Percentiles rank a stretch among this genome's conserved stretches.
Conservation (phyloP, 2,113 vertebrate species). For the Vulpes vulpes region DNA sequence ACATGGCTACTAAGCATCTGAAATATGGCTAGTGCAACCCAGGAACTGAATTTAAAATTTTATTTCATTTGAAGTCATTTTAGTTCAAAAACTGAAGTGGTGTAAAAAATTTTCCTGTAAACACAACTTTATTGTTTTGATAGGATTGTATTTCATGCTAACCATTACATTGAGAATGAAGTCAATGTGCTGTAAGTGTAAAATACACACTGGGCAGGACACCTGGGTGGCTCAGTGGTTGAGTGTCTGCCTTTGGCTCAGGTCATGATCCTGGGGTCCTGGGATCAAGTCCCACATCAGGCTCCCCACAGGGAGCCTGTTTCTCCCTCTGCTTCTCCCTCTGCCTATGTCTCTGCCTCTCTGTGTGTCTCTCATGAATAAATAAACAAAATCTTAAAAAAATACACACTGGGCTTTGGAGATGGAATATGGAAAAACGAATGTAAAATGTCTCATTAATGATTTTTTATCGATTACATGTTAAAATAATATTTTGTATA, state of each 20-base stretch:
- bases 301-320: too few relatives aligned
- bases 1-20: background rate
- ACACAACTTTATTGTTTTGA: background rate
- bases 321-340: too few relatives aligned
- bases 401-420: background rate
- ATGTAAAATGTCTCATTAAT: background rate
- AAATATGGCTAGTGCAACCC: background rate
- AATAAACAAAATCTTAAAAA: background rate
- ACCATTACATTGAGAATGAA: background rate
- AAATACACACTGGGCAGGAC: background rate
- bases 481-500: conserved; percentile 17
- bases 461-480: background rate
- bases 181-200: background rate
- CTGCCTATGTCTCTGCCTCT: too few relatives aligned
- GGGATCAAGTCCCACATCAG: too few relatives aligned
- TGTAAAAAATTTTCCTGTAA: background rate
- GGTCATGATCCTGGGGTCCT: too few relatives aligned
- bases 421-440: background rate
- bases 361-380: too few relatives aligned
- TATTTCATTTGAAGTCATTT: background rate
- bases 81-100: background rate
- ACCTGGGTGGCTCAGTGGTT: too few relatives aligned
- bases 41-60: background rate
- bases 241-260: too few relatives aligned
- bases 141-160: background rate